Conservation (phyloP, 2,113 vertebrate genomes). For the Hippocampus comes region DNA sequence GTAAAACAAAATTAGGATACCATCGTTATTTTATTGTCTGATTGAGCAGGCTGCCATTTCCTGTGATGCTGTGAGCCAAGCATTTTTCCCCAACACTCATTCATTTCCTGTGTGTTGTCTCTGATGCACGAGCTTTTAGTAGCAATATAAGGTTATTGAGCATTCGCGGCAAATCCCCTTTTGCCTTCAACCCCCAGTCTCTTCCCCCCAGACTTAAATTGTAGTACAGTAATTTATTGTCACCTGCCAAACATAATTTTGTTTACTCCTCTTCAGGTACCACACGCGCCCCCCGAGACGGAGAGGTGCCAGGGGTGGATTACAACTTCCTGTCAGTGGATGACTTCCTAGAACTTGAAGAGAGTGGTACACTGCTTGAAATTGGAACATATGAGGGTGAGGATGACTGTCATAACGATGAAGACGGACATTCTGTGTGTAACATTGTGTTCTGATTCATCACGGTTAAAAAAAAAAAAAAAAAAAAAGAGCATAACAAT, state of each 20-base stretch:
- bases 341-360: conserved; percentile 88
- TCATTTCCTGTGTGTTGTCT: conserved; percentile 2
- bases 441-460: conserved; percentile 44
- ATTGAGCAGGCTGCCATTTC: conserved; percentile 29
- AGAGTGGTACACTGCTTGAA: conserved; percentile 92
- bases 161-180: neutral
- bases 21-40: conserved; percentile 37
- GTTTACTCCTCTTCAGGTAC: conserved; percentile 77
- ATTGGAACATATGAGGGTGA: conserved; percentile 96
- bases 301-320: conserved; percentile 92
- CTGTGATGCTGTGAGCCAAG: conserved; percentile 16
- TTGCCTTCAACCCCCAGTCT: neutral
- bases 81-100: conserved; percentile 4
- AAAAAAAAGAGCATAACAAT: conserved; percentile 17
- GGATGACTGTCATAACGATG: conserved; percentile 37
- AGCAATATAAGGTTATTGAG: conserved; percentile 14
- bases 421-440: conserved; percentile 21
- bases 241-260: conserved; percentile 11
- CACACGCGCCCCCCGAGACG: conserved; percentile 87
- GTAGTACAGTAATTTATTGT: neutral
- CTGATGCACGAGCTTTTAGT: neutral
- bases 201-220: neutral
- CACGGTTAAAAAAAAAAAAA: conserved; percentile 17
- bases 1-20: conserved; percentile 20
- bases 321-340: conserved; percentile 94